A percentile compares a stretch with the other conserved stretches of the same genome.
Conservation (phyloP, 2,888 invertebrate genomes). For the Idaea biselata region DNA sequence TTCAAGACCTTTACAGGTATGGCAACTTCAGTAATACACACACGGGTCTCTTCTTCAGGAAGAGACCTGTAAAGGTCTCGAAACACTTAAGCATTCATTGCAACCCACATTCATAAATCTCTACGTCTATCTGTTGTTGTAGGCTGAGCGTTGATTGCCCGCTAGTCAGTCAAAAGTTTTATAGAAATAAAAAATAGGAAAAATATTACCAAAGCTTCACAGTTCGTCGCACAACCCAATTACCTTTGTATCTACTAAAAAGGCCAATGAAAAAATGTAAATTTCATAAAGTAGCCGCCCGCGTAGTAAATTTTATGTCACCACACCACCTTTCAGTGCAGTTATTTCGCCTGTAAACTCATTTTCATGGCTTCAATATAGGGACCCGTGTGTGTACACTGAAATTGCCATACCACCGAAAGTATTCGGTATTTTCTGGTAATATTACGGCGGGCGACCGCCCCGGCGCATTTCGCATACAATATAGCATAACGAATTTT, state of each 20-base stretch:
- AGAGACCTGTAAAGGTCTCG: no score
- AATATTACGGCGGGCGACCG: constrained; percentile 32
- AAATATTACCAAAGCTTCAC: not conserved
- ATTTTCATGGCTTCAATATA: constrained; percentile 26
- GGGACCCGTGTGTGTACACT: constrained; percentile 13
- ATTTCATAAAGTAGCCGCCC: not conserved
- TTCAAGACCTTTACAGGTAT: no score
- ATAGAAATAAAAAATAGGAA: not conserved
- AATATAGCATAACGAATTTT: constrained; percentile 25
- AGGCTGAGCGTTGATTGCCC: no score
- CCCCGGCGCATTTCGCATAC: constrained; percentile 32
- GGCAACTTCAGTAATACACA: no score
- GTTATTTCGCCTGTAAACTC: constrained; percentile 11
- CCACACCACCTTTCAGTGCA: constrained; percentile 1
- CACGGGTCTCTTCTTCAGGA: no score
- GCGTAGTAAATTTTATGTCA: not conserved
- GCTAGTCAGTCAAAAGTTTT: no score
- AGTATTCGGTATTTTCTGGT: constrained; percentile 34
- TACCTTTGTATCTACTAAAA: not conserved
- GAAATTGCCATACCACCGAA: constrained; percentile 22
- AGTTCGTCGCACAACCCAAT: not conserved
- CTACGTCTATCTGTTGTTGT: no score
- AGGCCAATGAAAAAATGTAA: constrained; percentile 1
- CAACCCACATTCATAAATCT: no score
- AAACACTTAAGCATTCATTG: no score